These are phyloP conservation scores for Pardosa pseudoannulata DNA, from an alignment of 2,888 invertebrate genomes.

Conservation along the genomic window DNA sequence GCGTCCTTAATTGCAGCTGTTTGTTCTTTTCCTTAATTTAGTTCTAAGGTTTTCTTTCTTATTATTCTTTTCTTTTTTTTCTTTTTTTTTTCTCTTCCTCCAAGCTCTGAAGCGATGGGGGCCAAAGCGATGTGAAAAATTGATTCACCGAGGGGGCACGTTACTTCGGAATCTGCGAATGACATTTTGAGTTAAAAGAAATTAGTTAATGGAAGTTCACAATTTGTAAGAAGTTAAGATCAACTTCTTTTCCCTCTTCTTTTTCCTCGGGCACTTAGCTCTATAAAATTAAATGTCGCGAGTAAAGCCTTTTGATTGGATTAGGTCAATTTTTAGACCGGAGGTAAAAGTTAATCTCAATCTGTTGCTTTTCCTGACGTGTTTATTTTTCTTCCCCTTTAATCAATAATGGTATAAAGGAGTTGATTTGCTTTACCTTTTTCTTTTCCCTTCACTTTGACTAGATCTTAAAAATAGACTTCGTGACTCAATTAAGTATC, in stretches of 20 bases:
- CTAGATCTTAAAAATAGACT: no score
- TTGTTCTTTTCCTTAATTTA: constrained; percentile 42
- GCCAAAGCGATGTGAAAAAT: constrained; percentile 3
- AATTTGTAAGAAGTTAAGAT: not conserved
- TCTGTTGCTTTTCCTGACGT: no score
- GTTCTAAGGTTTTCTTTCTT: constrained; percentile 14
- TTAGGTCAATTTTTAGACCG: not conserved
- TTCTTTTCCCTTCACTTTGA: no score
- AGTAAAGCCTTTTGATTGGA: not conserved
- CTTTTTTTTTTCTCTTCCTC: no score
- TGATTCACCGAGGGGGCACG: not conserved
- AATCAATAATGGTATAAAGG: no score
- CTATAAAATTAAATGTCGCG: not conserved
- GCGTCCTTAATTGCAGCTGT: constrained; percentile 55
- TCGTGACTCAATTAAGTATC: no score
- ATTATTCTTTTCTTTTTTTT: no score
- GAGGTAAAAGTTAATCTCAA: not conserved
- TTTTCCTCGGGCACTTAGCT: not conserved
- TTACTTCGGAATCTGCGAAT: not conserved
- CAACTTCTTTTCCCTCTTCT: not conserved
- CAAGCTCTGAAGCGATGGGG: not conserved
- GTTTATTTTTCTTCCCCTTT: no score
- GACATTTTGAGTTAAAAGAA: constrained; percentile 12
- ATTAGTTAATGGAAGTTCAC: constrained; percentile 2
- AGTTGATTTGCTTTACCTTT: no score